A percentile compares a stretch with the other conserved stretches of the same genome.
phyloP scores from a whole-genome alignment of 2,797 vertebrate species.

The Decapterus maruadsi region DNA sequence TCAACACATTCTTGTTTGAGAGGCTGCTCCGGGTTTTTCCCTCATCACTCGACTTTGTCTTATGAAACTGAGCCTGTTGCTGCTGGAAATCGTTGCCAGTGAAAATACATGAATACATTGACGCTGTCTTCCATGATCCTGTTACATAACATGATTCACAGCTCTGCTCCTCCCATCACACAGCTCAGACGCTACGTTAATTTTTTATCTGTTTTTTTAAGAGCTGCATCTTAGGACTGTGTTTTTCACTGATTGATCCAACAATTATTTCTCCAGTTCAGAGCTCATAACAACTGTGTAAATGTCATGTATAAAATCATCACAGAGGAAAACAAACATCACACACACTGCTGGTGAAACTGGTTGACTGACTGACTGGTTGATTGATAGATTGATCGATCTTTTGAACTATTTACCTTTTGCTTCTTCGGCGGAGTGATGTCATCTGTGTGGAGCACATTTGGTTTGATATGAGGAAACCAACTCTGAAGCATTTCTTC shows the following conservation, averaged over 20 bases:
- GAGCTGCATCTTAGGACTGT: not conserved
- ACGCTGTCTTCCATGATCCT: not conserved
- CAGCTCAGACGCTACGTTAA: not conserved
- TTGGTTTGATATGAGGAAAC: constrained; percentile 67
- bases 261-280: not conserved
- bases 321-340: no score
- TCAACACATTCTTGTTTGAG: not conserved
- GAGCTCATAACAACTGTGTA: no score
- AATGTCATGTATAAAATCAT: no score
- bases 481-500: constrained; percentile 75
- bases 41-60: constrained; percentile 23
- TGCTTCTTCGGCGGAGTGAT: constrained; percentile 35
- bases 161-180: not conserved
- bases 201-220: not conserved
- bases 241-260: not conserved
- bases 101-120: constrained; percentile 20
- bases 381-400: no score
- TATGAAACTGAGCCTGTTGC: constrained; percentile 9
- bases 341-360: not conserved
- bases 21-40: constrained; percentile 7
- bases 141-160: constrained; percentile 16
- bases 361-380: not conserved
- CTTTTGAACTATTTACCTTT: constrained; percentile 49
- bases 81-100: constrained; percentile 3
- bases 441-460: not conserved